Percentiles rank a stretch among this genome's conserved stretches.
phyloP scores from a whole-genome alignment of 1,140 invertebrate genomes.

The Trichomalopsis sarcophagae region DNA sequence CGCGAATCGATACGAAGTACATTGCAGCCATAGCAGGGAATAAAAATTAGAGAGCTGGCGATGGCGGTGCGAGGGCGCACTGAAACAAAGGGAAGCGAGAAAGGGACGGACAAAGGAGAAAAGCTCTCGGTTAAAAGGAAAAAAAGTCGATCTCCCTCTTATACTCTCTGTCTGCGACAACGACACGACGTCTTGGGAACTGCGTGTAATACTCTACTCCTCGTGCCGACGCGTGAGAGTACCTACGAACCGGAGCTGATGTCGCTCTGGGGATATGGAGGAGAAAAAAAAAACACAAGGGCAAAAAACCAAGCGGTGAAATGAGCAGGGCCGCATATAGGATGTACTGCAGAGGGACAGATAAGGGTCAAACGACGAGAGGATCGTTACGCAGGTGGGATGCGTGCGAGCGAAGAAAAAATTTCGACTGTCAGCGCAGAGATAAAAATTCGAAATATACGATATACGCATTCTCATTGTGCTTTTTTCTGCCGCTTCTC shows the following conservation, averaged over 20 bases:
- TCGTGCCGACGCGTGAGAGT: neutral
- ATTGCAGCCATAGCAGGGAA: constrained; percentile 27
- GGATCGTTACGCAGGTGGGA: constrained; percentile 8
- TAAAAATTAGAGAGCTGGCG: constrained; percentile 40
- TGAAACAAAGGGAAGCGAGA: constrained; percentile 46
- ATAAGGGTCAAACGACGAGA: constrained; percentile 45
- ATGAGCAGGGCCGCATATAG: constrained; percentile 52
- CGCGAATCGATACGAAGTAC: constrained; percentile 39
- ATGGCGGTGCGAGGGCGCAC: constrained; percentile 5
- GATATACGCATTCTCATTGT: too few species aligned
- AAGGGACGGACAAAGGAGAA: constrained; percentile 31
- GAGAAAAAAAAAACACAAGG: constrained; percentile 48
- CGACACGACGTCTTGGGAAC: constrained; percentile 48
- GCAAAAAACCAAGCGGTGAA: constrained; percentile 51
- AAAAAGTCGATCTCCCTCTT: neutral
- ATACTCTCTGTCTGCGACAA: neutral
- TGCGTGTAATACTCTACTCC: neutral
- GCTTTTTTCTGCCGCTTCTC: neutral
- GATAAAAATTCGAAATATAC: constrained; percentile 36
- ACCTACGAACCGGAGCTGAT: neutral
- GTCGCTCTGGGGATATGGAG: neutral
- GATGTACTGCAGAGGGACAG: constrained; percentile 42
- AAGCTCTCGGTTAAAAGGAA: constrained; percentile 45
- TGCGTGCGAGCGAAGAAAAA: neutral
- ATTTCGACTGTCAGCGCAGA: neutral